Conservation (phyloP, 1,140 invertebrate genomes). For the Whitmania pigra region DNA sequence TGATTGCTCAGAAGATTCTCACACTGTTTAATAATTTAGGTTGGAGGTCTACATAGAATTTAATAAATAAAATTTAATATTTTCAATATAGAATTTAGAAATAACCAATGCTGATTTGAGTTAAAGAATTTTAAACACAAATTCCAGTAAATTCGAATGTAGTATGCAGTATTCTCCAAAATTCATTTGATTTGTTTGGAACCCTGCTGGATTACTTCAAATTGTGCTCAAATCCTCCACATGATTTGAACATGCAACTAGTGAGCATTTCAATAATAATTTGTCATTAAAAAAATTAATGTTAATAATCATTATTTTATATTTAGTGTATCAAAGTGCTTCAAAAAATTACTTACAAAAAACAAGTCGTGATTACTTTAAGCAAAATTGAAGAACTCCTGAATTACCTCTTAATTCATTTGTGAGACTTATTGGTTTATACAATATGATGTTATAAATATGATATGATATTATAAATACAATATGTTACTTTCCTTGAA, state of each 20-base stretch:
- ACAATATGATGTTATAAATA: neutral
- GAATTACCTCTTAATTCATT: neutral
- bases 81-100: too few species aligned
- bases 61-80: too few species aligned
- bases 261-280: neutral
- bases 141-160: neutral
- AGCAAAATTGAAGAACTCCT: constrained; percentile 5
- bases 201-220: neutral
- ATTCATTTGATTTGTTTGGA: constrained; percentile 1
- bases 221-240: neutral
- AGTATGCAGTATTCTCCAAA: neutral
- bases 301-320: neutral
- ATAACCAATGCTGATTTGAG: neutral
- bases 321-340: constrained; percentile 8
- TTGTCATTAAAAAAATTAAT: neutral
- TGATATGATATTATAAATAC: too few species aligned
- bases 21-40: neutral
- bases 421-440: neutral
- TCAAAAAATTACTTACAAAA: neutral
- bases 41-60: neutral
- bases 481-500: neutral
- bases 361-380: neutral
- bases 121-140: neutral
- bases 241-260: neutral
- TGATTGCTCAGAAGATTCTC: neutral